Evolutionary conservation across 2,888 invertebrate species (phyloP), one percentile per base, ranked within the genome.

Genomic region (Cordylochernes scorpioides): DNA sequence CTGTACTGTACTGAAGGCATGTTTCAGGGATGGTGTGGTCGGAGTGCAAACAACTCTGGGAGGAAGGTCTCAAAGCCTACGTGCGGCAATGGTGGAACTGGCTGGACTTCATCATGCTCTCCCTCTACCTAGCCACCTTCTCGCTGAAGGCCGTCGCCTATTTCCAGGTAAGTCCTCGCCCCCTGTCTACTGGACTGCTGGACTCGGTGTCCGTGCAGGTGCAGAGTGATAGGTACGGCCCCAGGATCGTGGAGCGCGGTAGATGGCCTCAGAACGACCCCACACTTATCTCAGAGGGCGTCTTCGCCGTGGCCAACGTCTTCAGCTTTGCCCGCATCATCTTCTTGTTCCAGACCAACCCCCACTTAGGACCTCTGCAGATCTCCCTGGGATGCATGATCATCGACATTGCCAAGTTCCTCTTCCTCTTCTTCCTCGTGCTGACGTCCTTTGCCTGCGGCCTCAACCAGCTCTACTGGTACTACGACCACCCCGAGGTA

Each of bases 391-490:
- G 61, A 7, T 60, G 60, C 38, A 61, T 61, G 61, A 49, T 61
- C 17, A 59, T 61, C 13, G 61, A 61, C 42, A 60, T 61, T 28
- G 59, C 56, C 32, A 61, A 61, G 44, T 58, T 58, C 40, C 44
- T 58, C 35, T 54, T 57, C 44, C 56, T 57, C 32, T 57, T 57
- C 43, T 54, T 58, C 44, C 46, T 58, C 22, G 53, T 58, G 24
- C 41, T 58, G 29, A 54, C 56, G 3, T 56, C 56, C 4, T 58
- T 57, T 40, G 57, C 55, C 5, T 57, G 57, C 42, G 55, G 55
- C 18, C 60, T 86, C 42, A 86, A 86, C 53, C 86, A 86, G 50
- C 45, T 58, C 9, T 57, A 56, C 36, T 58, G 55, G 52, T 61
- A 59, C 41, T 60, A 60, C 45, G 53, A 45, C 26, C n/a, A n/a